Percentiles rank a stretch among this genome's conserved stretches.
Evolutionary conservation across 2,797 vertebrate genomes (phyloP).

Genomic region (Dendrocincla fuliginosa): DNA sequence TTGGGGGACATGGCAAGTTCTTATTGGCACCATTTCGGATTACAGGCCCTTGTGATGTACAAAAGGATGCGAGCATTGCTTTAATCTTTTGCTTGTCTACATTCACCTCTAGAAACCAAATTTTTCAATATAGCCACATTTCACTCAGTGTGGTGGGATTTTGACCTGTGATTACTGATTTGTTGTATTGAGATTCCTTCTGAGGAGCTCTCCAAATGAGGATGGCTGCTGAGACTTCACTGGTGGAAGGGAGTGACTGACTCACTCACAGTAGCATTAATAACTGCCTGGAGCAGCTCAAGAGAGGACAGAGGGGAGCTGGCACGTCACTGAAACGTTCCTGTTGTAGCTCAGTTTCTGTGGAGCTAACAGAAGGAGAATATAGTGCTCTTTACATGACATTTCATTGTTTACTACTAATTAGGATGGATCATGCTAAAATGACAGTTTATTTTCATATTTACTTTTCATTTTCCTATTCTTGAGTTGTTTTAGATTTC

Average conservation of each 20-base stretch:
- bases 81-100: background rate
- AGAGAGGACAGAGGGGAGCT: background rate
- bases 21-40: background rate
- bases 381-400: background rate
- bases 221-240: background rate
- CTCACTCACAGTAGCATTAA: background rate
- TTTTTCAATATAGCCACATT: background rate
- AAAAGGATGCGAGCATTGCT: background rate
- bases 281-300: background rate
- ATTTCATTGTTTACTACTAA: background rate
- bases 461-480: background rate
- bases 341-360: background rate
- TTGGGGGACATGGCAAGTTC: background rate
- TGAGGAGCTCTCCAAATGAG: background rate
- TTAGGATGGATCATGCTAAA: background rate
- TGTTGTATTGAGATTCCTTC: background rate
- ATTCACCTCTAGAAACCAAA: too few species aligned
- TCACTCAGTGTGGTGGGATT: background rate
- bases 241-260: background rate
- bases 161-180: background rate
- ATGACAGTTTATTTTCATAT: background rate
- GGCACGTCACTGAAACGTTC: background rate
- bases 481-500: background rate
- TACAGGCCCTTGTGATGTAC: background rate
- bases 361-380: background rate